phyloP scores from a whole-genome alignment of 2,888 invertebrate species.

The Xestia c-nigrum region DNA sequence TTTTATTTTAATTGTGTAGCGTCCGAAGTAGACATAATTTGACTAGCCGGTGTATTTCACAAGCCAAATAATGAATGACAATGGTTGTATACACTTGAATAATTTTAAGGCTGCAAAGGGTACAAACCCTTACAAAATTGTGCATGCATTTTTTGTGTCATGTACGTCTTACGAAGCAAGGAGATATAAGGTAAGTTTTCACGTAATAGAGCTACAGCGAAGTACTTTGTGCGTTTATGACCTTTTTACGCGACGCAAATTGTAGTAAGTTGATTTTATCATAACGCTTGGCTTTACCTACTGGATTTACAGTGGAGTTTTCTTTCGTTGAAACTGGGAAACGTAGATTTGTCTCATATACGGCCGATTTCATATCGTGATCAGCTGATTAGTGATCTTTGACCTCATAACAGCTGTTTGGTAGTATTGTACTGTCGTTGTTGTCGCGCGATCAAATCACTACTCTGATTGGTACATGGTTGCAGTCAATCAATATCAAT shows the following conservation, averaged over 20 bases:
- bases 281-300: constrained; percentile 1
- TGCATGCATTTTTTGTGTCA: constrained; percentile 96
- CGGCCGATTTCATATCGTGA: constrained; percentile 68
- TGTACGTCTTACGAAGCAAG: constrained; percentile 95
- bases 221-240: constrained; percentile 61
- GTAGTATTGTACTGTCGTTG: constrained; percentile 51
- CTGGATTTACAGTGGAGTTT: constrained; percentile 18
- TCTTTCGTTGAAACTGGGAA: background rate
- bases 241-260: constrained; percentile 68
- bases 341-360: constrained; percentile 53
- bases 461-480: constrained; percentile 37
- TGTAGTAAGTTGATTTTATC: constrained; percentile 58
- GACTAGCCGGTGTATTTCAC: constrained; percentile 74
- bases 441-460: constrained; percentile 59
- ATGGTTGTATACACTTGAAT: constrained; percentile 95
- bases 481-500: constrained; percentile 37
- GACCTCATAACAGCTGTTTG: constrained; percentile 86
- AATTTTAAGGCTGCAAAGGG: constrained; percentile 95
- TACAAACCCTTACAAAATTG: constrained; percentile 93
- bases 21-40: constrained; percentile 59
- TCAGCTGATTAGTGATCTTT: constrained; percentile 88
- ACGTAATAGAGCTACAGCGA: constrained; percentile 34
- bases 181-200: constrained; percentile 93
- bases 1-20: constrained; percentile 60
- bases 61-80: constrained; percentile 91